Percentiles rank a stretch among this genome's conserved stretches.
These are phyloP conservation scores for Eupithecia centaureata DNA, from an alignment of 2,888 invertebrate genomes.

Conservation along the genomic window DNA sequence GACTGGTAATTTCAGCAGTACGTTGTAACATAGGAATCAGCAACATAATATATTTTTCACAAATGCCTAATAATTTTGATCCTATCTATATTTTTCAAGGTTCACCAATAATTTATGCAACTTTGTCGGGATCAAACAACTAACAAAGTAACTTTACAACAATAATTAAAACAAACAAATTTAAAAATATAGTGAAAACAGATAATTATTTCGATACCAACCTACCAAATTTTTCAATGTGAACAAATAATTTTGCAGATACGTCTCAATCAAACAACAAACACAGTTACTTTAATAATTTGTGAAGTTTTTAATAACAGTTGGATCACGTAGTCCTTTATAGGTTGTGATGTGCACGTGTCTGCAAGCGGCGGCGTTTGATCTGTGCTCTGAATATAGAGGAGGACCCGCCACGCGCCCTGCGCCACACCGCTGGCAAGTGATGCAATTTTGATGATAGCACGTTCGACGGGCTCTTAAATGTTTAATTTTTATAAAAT, in stretches of 20 bases:
- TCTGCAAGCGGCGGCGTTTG: constrained; percentile 58
- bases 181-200: too few species aligned
- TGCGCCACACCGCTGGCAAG: constrained; percentile 16
- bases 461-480: constrained; percentile 14
- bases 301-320: constrained; percentile 35
- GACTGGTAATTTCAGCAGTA: too few species aligned
- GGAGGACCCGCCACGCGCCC: constrained; percentile 17
- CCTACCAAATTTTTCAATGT: background rate
- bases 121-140: too few species aligned
- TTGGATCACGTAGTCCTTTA: constrained; percentile 54
- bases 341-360: constrained; percentile 62
- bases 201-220: background rate
- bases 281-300: constrained; percentile 2
- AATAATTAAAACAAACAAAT: too few species aligned
- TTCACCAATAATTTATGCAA: too few species aligned
- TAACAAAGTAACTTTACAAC: too few species aligned
- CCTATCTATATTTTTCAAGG: too few species aligned
- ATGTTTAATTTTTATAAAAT: background rate
- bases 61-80: too few species aligned
- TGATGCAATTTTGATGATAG: constrained; percentile 29
- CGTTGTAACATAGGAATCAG: too few species aligned
- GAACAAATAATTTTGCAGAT: background rate
- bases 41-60: too few species aligned
- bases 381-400: constrained; percentile 50
- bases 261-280: background rate